Evolutionary conservation across 2,113 vertebrate species (phyloP), one percentile per base, ranked within the genome.

Genomic region (Microtus oregoni): DNA sequence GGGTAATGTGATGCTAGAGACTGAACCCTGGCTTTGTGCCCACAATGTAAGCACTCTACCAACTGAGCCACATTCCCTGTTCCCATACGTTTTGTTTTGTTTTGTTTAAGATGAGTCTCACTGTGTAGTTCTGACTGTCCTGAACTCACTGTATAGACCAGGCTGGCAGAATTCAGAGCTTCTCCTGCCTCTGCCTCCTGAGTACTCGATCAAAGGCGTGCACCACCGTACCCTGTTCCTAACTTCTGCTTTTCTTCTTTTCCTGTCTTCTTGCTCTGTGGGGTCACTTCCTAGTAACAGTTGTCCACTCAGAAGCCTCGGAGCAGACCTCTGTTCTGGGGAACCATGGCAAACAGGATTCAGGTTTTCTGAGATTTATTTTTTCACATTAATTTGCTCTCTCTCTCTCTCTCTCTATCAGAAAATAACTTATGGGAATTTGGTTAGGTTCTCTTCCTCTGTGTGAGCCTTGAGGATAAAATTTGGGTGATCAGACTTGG

Each of bases 301-400:
- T 61, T 61, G 44, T 28, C 68, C 52, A 41, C 73, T 81, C 28
- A 68, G 63, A 86, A 68, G 14, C 26, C 15, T 97, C 91, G 55
- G 76, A 67, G 77, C 75, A 95, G 68, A 41, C 19, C 41, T 41
- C 41, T 24, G 90, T 96, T 92, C 68, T 52, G 61, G 55, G 32
- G 32, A 91, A 67, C 20, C 30, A 22, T 2, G 30, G 65, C 79
- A 91, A 82, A n/a, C 75, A 89, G 89, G 44, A 90, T 83, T 90
- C 75, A 67, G 63, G 17, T 85, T 52, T n/a, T 90, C 28, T 76
- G 70, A 93, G 58, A 81, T 55, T 91, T 76, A 83, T n/a, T 83
- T n/a, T 35, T 81, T 94, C 77, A 77, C n/a, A 50, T 50, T 90
- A 73, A 7, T 26, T 41, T 50, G 4, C 55, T 55, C 55, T 55